Evolutionary conservation across 2,113 vertebrate genomes (phyloP).

Genomic region (Heterotis niloticus): DNA sequence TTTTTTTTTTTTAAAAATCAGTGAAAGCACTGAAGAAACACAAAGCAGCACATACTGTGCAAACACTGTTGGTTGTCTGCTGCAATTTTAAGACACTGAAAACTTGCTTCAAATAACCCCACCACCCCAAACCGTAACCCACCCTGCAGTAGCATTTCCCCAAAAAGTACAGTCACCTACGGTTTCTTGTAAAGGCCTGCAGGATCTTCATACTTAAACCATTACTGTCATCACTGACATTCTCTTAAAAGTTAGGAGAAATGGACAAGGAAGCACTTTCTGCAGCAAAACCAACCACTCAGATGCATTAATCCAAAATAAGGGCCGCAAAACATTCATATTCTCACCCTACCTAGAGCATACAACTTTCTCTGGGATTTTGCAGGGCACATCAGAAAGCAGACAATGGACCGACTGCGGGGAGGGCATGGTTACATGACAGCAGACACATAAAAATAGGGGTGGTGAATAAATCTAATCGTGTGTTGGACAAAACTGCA

Average conservation of each 20-base stretch:
- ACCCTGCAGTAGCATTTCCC: too few relatives aligned
- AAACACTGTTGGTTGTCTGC: conserved; percentile 18
- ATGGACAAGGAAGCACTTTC: too few relatives aligned
- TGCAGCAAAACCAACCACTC: background rate
- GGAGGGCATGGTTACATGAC: too few relatives aligned
- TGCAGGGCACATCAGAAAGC: too few relatives aligned
- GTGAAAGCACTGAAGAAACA: background rate
- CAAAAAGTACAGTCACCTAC: background rate
- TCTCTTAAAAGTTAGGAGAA: too few relatives aligned
- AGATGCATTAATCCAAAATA: background rate
- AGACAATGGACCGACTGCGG: too few relatives aligned
- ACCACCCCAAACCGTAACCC: background rate
- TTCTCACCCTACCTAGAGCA: background rate
- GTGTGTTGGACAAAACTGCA: too few relatives aligned
- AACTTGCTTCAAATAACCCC: background rate
- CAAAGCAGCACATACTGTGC: background rate
- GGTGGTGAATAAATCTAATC: background rate
- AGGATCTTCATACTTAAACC: too few relatives aligned
- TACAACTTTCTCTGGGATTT: background rate
- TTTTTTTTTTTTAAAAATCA: background rate
- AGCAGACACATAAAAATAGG: background rate
- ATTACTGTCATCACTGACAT: too few relatives aligned
- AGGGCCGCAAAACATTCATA: background rate
- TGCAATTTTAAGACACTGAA: conserved; percentile 2
- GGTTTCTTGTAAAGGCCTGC: too few relatives aligned